Base-by-base conservation (phyloP, 2,888 invertebrate species). In the Dasysyrphus albostriatus region DNA sequence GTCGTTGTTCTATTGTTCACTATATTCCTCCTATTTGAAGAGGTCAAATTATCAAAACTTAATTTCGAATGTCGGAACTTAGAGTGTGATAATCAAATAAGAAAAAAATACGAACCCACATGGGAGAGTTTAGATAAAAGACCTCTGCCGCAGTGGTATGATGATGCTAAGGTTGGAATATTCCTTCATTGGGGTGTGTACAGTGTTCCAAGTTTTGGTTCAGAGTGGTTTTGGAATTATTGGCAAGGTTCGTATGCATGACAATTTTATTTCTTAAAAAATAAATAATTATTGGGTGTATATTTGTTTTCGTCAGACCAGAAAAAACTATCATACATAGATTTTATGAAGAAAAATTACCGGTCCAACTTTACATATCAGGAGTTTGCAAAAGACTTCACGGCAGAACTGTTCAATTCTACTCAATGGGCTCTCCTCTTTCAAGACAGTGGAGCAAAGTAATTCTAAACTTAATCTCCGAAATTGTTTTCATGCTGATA, bases 101-200 rank as follows among this genome's bases (percentile, higher is more conserved):
- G 75, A 56, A 61, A 79, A 56, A 88, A 89, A 81, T 97, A 95
- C 91, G 91, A 94, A 67, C 96, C 98, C 0, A 95, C 94, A 24
- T 98, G 98, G 98, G 93, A 94, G 0, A 97, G 98, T 91, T 93
- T 98, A 89, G 98, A 98, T 90, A 93, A 94, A 14, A 94, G 98
- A 73, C 97, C 96, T 0, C 91, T 98, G 75, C 98, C 98, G 0
- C 88, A 91, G 3, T 98, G 98, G 98, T 98, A 96, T 91, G 98
- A 98, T 91, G 94, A 96, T 73, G 96, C 96, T 0, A 98, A 98
- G 93, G 90, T 93, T 88, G 98, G 98, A 3, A 98, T 98, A 89
- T 98, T 98, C 90, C 93, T 98, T 51, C 98, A 98, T 90, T 98
- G 98, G 97, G 98, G 98, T 0, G 97, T 98, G 0, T 98, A 96